phyloP scores from a whole-genome alignment of 2,797 vertebrate genomes.

The Heliangelus exortis region DNA sequence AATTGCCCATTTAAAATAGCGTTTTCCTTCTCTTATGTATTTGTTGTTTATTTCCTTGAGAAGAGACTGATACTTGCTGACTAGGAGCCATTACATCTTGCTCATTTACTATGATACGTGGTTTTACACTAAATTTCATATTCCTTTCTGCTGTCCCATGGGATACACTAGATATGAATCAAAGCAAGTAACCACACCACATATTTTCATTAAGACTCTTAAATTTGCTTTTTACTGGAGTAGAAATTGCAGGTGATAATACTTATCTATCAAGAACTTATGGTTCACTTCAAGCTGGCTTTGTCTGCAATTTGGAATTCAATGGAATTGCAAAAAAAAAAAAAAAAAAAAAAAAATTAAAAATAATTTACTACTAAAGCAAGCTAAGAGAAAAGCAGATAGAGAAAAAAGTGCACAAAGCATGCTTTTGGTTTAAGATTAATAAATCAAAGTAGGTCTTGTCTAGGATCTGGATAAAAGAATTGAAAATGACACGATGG shows the following conservation, averaged over 20 bases:
- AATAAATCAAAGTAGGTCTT: not conserved
- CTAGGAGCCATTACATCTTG: not conserved
- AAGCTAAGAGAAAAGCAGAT: not conserved
- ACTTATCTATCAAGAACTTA: not conserved
- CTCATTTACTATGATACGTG: not conserved
- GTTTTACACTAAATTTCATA: not conserved
- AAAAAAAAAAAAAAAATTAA: not conserved
- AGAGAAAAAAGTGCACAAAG: not conserved
- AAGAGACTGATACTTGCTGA: not conserved
- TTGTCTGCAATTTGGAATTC: conserved; percentile 16
- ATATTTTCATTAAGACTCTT: not conserved
- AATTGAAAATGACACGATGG: not conserved
- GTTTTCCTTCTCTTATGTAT: not conserved
- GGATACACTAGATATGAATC: not conserved
- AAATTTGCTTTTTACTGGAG: conserved; percentile 22
- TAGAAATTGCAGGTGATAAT: conserved; percentile 10
- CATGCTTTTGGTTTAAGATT: not conserved
- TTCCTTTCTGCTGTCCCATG: not conserved
- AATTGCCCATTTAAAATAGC: not conserved
- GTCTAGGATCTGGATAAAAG: not conserved
- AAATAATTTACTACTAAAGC: not conserved
- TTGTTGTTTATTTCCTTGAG: not conserved
- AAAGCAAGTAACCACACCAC: not conserved
- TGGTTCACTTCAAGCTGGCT: not conserved
- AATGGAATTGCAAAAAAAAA: not conserved